phyloP scores from a whole-genome alignment of 2,797 vertebrate species.

The Remorina albescens region DNA sequence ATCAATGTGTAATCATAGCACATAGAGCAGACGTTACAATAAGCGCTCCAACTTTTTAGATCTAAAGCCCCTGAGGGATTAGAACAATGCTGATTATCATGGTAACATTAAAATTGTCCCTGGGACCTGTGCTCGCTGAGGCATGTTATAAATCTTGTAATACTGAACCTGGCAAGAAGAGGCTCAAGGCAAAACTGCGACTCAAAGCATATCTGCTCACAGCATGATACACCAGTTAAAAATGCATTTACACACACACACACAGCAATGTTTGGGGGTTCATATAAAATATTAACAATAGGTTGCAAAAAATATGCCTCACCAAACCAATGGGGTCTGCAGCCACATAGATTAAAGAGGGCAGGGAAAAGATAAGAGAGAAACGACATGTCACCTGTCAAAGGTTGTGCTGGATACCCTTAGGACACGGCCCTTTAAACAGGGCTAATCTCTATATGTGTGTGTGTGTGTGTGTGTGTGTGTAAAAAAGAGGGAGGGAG shows the following conservation, averaged over 20 bases:
- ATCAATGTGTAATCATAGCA: conserved; percentile 1
- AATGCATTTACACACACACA: conserved; percentile 25
- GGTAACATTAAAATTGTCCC: conserved; percentile 43
- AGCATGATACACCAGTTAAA: conserved; percentile 34
- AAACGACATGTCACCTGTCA: conserved; percentile 70
- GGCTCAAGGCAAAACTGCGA: conserved; percentile 37
- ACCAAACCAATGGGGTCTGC: conserved; percentile 36
- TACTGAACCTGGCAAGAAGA: conserved; percentile 33
- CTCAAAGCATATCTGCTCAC: conserved; percentile 42
- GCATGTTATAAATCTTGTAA: conserved; percentile 48
- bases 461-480: conserved; percentile 23
- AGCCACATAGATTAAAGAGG: conserved; percentile 54
- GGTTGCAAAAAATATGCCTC: conserved; percentile 31
- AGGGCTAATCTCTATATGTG: conserved; percentile 61
- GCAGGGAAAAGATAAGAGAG: conserved; percentile 38
- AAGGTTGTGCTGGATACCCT: conserved; percentile 48
- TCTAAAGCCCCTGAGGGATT: conserved; percentile 25
- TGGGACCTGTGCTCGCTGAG: conserved; percentile 44
- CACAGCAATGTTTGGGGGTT: not conserved
- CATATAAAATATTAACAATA: conserved; percentile 26
- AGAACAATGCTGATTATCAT: conserved; percentile 44
- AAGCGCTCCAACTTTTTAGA: conserved; percentile 7
- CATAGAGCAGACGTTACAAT: conserved; percentile 6
- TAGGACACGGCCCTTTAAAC: conserved; percentile 68
- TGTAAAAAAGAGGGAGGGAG: conserved; percentile 11